These are phyloP conservation scores for Melanogrammus aeglefinus DNA, from an alignment of 2,797 vertebrate genomes.

Conservation along the genomic window DNA sequence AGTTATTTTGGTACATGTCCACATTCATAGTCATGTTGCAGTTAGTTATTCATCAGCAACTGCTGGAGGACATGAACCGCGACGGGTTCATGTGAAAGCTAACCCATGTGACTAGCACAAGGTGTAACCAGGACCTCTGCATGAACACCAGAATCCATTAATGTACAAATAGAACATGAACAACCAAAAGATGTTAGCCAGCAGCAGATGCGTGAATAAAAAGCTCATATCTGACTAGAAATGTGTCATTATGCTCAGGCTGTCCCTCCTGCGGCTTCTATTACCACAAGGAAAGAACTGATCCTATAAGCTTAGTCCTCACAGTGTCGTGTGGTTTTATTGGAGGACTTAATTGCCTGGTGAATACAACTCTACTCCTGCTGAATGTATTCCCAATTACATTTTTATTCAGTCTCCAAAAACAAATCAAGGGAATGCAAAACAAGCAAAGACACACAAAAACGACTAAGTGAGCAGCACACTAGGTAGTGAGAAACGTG, in stretches of 20 bases:
- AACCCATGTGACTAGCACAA: background rate
- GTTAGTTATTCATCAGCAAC: background rate
- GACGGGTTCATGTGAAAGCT: background rate
- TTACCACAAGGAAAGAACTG: background rate
- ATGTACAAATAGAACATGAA: background rate
- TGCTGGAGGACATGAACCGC: background rate
- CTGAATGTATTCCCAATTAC: constrained; percentile 1
- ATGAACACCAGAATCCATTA: background rate
- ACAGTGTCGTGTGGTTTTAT: background rate
- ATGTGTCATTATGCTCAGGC: background rate
- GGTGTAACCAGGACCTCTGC: background rate
- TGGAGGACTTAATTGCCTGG: constrained; percentile 2
- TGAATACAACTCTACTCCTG: background rate
- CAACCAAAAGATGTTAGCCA: background rate
- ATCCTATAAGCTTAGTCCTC: background rate
- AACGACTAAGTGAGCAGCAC: background rate
- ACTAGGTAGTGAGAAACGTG: constrained; percentile 1
- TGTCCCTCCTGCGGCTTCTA: background rate
- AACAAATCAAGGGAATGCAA: background rate
- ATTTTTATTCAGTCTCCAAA: constrained; percentile 1
- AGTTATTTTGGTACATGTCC: background rate
- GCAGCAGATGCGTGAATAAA: background rate
- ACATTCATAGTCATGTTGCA: background rate
- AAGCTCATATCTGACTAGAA: background rate
- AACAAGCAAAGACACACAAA: background rate